phyloP scores from a whole-genome alignment of 2,113 vertebrate species.

The Cyrtonyx montezumae region DNA sequence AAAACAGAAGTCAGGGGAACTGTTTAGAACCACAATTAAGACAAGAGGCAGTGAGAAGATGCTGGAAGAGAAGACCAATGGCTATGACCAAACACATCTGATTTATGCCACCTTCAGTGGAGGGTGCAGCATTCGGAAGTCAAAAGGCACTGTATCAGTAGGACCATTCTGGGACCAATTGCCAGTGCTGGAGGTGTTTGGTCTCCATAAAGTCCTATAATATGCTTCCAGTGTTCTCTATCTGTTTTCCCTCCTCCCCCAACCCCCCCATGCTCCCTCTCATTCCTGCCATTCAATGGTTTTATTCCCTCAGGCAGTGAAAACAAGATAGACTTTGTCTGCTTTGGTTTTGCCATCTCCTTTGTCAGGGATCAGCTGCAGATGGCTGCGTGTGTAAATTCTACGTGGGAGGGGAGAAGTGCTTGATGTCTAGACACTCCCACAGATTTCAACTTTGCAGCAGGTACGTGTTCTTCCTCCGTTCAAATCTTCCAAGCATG shows the following conservation, averaged over 20 bases:
- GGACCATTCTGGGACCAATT: not conserved
- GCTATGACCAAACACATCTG: not conserved
- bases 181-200: not conserved
- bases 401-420: conserved; percentile 37
- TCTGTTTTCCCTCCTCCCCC: not conserved
- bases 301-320: conserved; percentile 63
- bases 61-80: not conserved
- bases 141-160: not conserved
- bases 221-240: not conserved
- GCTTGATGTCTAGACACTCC: conserved; percentile 69
- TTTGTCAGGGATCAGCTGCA: conserved; percentile 33
- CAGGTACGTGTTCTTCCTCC: not conserved
- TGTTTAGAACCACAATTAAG: not conserved
- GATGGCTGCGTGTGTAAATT: conserved; percentile 64
- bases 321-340: conserved; percentile 50
- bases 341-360: conserved; percentile 50
- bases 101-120: not conserved
- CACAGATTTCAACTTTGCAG: conserved; percentile 38
- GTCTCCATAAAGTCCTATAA: not conserved
- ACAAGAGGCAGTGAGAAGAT: not conserved
- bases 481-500: not conserved
- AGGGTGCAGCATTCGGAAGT: not conserved
- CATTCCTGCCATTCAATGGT: conserved; percentile 37
- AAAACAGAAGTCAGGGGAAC: not conserved
- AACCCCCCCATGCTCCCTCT: not conserved